Percentiles rank a stretch among this genome's conserved stretches.
phyloP scores from a whole-genome alignment of 1,140 invertebrate species.

The Caenorhabditis brenneri region DNA sequence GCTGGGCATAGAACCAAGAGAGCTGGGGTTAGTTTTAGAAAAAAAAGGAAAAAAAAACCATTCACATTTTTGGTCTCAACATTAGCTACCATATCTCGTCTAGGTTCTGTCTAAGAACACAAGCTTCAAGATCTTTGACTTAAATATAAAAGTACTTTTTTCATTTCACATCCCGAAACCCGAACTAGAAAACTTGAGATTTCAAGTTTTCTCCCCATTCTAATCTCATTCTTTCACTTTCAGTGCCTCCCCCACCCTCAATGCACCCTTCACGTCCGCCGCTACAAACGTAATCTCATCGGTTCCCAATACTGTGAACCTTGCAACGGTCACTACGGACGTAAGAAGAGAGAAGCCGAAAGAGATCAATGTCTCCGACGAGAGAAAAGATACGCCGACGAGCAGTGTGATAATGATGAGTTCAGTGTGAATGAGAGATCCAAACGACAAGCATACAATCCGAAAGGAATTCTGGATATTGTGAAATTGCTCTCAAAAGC shows the following conservation, averaged over 20 bases:
- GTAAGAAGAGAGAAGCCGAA: slow-evolving; percentile 59
- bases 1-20: slow-evolving; percentile 51
- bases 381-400: slow-evolving; percentile 47
- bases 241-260: slow-evolving; percentile 59
- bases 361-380: slow-evolving; percentile 44
- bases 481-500: slow-evolving; percentile 56
- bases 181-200: not conserved
- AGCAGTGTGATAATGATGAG: slow-evolving; percentile 54
- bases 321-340: slow-evolving; percentile 52
- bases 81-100: too few species aligned
- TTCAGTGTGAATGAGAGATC: slow-evolving; percentile 46
- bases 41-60: not conserved
- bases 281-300: slow-evolving; percentile 56
- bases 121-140: too few species aligned
- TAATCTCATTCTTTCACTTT: too few species aligned
- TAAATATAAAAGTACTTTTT: too few species aligned
- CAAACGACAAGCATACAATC: slow-evolving; percentile 61
- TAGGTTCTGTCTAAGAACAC: too few species aligned
- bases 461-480: slow-evolving; percentile 58
- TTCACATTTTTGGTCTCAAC: not conserved
- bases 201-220: too few species aligned
- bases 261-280: slow-evolving; percentile 46
- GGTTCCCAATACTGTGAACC: slow-evolving; percentile 61
- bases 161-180: not conserved
- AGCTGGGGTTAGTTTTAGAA: slow-evolving; percentile 43